phyloP scores from a whole-genome alignment of 1,140 invertebrate species.

The Pseudomyrmex concolor region DNA sequence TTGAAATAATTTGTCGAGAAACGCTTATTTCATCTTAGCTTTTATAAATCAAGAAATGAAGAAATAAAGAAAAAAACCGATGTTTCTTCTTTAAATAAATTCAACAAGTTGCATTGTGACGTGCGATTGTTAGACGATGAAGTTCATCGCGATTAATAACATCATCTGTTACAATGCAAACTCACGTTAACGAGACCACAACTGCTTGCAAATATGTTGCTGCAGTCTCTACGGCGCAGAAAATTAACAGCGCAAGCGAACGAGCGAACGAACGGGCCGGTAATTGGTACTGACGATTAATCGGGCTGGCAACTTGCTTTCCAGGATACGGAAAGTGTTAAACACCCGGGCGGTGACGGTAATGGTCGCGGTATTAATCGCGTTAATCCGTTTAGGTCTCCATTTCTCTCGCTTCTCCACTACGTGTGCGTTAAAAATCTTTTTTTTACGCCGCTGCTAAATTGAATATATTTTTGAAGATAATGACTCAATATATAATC shows the following conservation, averaged over 20 bases:
- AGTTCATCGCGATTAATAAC: background rate
- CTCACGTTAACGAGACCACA: background rate
- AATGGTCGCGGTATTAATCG: constrained; percentile 55
- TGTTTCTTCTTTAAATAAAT: no score
- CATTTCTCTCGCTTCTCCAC: no score
- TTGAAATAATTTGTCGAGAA: no score
- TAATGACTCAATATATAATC: constrained; percentile 3
- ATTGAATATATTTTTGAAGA: background rate
- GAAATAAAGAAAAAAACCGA: no score
- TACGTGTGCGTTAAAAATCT: background rate
- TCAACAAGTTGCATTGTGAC: no score
- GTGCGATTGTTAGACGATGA: no score
- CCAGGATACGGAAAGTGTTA: constrained; percentile 38
- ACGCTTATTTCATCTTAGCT: no score
- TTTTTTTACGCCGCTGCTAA: background rate
- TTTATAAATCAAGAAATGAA: no score
- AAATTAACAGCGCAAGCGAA: constrained; percentile 19
- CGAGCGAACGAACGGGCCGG: background rate
- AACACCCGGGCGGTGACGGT: constrained; percentile 14
- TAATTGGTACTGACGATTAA: constrained; percentile 65
- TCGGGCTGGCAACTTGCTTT: constrained; percentile 37
- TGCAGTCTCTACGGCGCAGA: background rate
- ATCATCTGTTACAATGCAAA: no score
- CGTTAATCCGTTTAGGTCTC: constrained; percentile 61
- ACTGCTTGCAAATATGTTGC: background rate